These are phyloP conservation scores for Hylia prasina DNA, from an alignment of 2,113 vertebrate species.

Conservation along the genomic window DNA sequence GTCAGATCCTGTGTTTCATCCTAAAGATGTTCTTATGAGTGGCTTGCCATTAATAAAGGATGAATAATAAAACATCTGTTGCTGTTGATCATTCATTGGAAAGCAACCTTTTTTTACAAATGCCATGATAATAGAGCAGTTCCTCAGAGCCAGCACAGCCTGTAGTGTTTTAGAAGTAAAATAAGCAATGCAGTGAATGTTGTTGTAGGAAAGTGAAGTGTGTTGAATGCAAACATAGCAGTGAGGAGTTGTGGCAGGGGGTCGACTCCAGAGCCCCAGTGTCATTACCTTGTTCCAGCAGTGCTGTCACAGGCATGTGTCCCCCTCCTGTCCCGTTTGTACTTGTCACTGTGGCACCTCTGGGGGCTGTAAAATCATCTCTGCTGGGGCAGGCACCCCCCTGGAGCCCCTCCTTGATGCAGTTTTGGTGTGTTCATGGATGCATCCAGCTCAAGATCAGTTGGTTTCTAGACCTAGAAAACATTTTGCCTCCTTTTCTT, in stretches of 20 bases:
- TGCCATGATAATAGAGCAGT: not conserved
- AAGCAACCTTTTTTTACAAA: not conserved
- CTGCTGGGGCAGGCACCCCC: not conserved
- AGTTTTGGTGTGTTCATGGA: not conserved
- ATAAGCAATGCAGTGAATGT: not conserved
- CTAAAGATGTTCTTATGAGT: not conserved
- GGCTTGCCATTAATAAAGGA: not conserved
- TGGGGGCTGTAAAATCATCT: not conserved
- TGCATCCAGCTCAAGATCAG: not conserved
- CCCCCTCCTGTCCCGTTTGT: rapidly evolving
- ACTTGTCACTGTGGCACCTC: rapidly evolving
- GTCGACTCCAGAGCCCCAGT: rapidly evolving
- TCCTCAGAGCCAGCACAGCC: not conserved
- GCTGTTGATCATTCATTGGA: not conserved
- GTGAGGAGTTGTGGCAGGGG: not conserved
- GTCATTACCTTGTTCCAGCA: not conserved
- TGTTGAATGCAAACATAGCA: not conserved
- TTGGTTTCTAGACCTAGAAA: not conserved
- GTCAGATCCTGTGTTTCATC: not conserved
- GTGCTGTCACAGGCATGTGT: not conserved
- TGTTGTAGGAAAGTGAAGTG: not conserved
- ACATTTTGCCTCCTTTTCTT: not conserved
- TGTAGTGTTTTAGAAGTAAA: not conserved
- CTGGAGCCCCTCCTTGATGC: not conserved
- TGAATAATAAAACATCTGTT: not conserved